Percentiles rank a stretch among this genome's conserved stretches.
Evolutionary conservation across 2,888 invertebrate genomes (phyloP).

Genomic region (Athalia circularis): DNA sequence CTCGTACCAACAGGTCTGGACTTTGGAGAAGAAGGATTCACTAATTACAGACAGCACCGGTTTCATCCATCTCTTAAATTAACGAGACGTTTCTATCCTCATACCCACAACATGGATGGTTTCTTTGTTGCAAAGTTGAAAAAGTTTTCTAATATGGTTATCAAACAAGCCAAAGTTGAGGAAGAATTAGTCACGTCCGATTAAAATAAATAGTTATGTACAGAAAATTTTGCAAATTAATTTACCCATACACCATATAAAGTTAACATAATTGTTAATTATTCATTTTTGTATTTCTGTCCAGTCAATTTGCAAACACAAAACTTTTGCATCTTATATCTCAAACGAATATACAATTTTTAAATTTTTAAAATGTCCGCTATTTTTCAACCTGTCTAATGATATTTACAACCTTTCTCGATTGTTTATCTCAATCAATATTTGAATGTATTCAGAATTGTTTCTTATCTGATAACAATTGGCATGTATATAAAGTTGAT

Average conservation of each 20-base stretch:
- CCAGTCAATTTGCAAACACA: not conserved
- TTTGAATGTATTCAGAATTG: too few relatives aligned
- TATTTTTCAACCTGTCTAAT: too few relatives aligned
- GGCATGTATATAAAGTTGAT: too few relatives aligned
- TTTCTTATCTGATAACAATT: too few relatives aligned
- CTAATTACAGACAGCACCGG: conserved; percentile 88
- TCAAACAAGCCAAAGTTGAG: conserved; percentile 68
- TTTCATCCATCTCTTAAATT: conserved; percentile 94
- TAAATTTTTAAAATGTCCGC: not conserved
- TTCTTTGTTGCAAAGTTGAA: conserved; percentile 99
- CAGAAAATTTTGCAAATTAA: conserved; percentile 3
- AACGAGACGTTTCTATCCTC: conserved; percentile 96
- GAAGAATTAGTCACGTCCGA: conserved; percentile 37
- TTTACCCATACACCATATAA: not conserved
- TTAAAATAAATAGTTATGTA: conserved; percentile 12
- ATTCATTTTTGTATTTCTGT: conserved; percentile 5
- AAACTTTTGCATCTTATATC: not conserved
- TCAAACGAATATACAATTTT: conserved; percentile 6
- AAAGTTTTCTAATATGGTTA: conserved; percentile 91
- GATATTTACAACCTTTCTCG: too few relatives aligned
- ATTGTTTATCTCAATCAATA: too few relatives aligned
- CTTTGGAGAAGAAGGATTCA: conserved; percentile 97
- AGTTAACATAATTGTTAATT: conserved; percentile 16
- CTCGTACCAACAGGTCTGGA: conserved; percentile 94
- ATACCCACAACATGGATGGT: conserved; percentile 99